Percentiles rank a stretch among this genome's conserved stretches.
phyloP scores from a whole-genome alignment of 2,888 invertebrate genomes.

The Caenorhabditis becei region DNA sequence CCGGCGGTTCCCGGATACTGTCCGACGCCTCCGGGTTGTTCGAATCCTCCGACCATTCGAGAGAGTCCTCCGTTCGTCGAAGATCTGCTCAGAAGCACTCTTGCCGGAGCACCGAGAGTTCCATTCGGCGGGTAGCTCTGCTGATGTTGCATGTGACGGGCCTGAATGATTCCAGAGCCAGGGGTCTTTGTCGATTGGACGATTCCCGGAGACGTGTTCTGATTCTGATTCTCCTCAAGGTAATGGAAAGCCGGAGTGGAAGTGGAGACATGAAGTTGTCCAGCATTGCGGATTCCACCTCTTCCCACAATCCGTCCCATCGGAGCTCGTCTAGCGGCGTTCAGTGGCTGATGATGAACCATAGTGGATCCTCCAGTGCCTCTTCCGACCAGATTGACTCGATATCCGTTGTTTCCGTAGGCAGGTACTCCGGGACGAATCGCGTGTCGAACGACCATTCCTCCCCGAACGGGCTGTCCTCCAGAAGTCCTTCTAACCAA shows the following conservation, averaged over 20 bases:
- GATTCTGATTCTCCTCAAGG: slow-evolving; percentile 20
- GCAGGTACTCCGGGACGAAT: slow-evolving; percentile 5
- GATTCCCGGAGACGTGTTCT: not conserved
- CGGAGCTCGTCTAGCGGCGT: not conserved
- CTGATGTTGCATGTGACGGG: slow-evolving; percentile 41
- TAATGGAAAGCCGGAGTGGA: slow-evolving; percentile 44
- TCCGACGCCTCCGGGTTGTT: slow-evolving; percentile 1
- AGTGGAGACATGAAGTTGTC: slow-evolving; percentile 23
- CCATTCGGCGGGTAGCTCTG: slow-evolving; percentile 14
- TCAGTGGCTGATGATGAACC: slow-evolving; percentile 49
- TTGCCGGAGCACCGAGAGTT: slow-evolving; percentile 5
- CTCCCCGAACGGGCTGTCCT: slow-evolving; percentile 5
- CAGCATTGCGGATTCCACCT: not conserved
- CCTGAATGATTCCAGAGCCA: slow-evolving; percentile 26
- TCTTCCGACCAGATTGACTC: slow-evolving; percentile 45
- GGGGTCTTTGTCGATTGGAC: slow-evolving; percentile 14
- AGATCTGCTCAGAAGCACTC: slow-evolving; percentile 31
- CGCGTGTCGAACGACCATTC: slow-evolving; percentile 13
- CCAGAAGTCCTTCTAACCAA: slow-evolving; percentile 7
- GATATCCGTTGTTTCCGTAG: slow-evolving; percentile 17
- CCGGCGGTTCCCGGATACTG: not conserved
- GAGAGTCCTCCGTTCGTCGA: slow-evolving; percentile 33
- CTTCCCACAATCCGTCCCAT: slow-evolving; percentile 1
- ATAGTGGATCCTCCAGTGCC: slow-evolving; percentile 58
- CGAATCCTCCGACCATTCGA: slow-evolving; percentile 52